Evolutionary conservation across 2,888 invertebrate genomes (phyloP), one percentile per base, ranked within the genome.

Genomic region (Ferrisia virgata): DNA sequence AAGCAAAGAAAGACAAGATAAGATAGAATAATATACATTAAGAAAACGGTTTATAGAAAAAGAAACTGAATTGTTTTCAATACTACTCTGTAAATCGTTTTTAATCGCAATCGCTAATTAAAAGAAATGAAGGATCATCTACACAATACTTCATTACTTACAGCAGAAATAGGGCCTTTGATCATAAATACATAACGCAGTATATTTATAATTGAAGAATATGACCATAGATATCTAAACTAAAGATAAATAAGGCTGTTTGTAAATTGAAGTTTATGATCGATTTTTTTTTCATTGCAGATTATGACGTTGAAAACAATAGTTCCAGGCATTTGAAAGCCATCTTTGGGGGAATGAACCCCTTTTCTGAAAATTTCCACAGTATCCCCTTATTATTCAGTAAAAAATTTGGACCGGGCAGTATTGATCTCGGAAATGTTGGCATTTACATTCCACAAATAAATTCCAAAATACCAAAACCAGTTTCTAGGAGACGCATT

Each of bases 381-480:
- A 40, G 43, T 43, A 72, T 83, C 13, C 83, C 83, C 3, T n/a
- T 43, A n/a, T n/a, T 83, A 28, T 76, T 83, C 18, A 72, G 40
- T n/a, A 83, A 76, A 83, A 36, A 40, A 40, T 83, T 83, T 28
- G 83, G 83, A 43, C 83, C 83, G 6, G 83, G 83, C 6, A 83
- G 76, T 72, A 83, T 83, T 33, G 83, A 83, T 83, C 47, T 83
- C 40, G 76, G 83, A 31, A 72, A 83, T 76, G 83, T 83, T 47
- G 83, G 83, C 31, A 43, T 83, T 39, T 83, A 83, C 72, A 83
- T 83, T 83, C 76, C 83, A 33, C 83, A 83, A 31, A 43, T 83
- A 40, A 72, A 43, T 72, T 83, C 83, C 28, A 83, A 83, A 72
- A 76, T 83, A 83, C 83, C 83, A 33, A 83, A 76, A 76, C 83